phyloP scores from a whole-genome alignment of 2,797 vertebrate genomes.

The Sebastes trivittatus region DNA sequence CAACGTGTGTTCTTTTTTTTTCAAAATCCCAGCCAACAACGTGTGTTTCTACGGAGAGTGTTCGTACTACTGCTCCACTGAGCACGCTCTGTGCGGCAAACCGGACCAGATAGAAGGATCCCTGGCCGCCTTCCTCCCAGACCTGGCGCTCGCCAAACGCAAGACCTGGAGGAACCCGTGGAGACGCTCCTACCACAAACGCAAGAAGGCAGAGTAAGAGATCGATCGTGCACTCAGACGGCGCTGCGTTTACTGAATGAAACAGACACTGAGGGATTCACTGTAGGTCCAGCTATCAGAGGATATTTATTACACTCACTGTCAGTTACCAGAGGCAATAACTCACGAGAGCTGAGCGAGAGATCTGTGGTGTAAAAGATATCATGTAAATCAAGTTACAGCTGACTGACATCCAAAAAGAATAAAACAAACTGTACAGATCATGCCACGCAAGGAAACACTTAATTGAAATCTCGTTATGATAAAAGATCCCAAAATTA shows the following conservation, averaged over 20 bases:
- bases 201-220: slow-evolving; percentile 98
- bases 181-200: slow-evolving; percentile 97
- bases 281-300: neutral
- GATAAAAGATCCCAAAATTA: neutral
- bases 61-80: slow-evolving; percentile 98
- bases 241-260: neutral
- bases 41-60: slow-evolving; percentile 98
- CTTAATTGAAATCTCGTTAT: neutral
- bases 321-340: neutral
- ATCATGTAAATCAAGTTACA: neutral
- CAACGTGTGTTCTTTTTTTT: neutral
- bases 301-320: neutral
- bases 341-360: neutral
- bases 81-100: slow-evolving; percentile 95
- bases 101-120: slow-evolving; percentile 97
- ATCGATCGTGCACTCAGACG: neutral
- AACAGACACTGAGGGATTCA: neutral
- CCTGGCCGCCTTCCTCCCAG: slow-evolving; percentile 94
- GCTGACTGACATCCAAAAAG: neutral
- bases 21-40: slow-evolving; percentile 88
- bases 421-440: neutral
- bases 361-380: neutral
- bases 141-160: slow-evolving; percentile 93
- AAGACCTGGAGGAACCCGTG: slow-evolving; percentile 99
- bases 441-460: neutral